Evolutionary conservation across 2,797 vertebrate genomes (phyloP), one percentile per base, ranked within the genome.

Genomic region (Hoplostethus atlanticus): DNA sequence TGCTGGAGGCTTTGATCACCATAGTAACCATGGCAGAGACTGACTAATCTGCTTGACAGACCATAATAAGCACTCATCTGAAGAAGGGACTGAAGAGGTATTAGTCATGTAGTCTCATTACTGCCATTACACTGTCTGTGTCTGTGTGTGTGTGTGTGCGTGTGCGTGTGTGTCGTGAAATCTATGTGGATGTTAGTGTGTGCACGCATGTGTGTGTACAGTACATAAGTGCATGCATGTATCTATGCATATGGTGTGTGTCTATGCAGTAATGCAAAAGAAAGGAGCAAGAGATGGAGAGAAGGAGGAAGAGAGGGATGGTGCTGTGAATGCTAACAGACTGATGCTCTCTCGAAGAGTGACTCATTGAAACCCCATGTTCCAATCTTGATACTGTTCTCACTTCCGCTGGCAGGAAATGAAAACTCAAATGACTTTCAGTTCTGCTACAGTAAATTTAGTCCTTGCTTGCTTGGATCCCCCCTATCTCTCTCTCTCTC

Each of bases 31-130:
- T 89, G 84, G 74, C 84, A 90, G 70, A 73, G 81, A 85, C 85
- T 89, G 90, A 91, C 84, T 90, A 90, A 90, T 88, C 88, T 87
- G 77, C 79, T 89, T 91, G 87, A 91, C 91, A 91, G 86, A 91
- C 91, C 91, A 92, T 91, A 93, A 92, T 92, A 91, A 91, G 89
- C 84, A 89, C 83, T 92, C 83, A 78, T 89, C 77, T 88, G 81
- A 85, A 91, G 87, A 86, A 80, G 80, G 54, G 57, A 84, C 81
- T 87, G 86, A 90, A 88, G 82, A 91, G 87, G 88, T 84, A 91
- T 94, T 93, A 93, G 89, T 93, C 88, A 94, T 84, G 52, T 84
- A 68, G 71, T 84, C 84, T 93, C 87, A 91, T 93, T 91, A 87
- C 77, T 83, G 82, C 84, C 66, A 80, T 91, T 91, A 80, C 61